Evolutionary conservation across 2,888 invertebrate genomes (phyloP), one percentile per base, ranked within the genome.

Genomic region (Polydesmus complanatus): DNA sequence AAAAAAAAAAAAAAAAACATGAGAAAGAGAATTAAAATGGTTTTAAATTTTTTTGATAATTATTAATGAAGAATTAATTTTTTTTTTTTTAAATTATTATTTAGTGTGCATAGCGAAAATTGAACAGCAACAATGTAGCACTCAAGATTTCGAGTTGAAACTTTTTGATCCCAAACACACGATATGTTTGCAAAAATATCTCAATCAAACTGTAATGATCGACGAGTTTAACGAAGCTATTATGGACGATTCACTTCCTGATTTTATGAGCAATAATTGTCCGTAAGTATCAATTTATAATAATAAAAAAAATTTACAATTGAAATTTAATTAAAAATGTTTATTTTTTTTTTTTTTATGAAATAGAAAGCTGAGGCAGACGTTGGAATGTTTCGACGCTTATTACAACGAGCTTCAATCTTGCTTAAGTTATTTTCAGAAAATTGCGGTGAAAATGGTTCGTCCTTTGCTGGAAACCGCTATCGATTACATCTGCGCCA

Each of bases 261-360:
- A 27, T n/a, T 51, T 58, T 22, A 58, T 58, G 58, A 58, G 23
- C 8, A 58, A 19, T 8, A 51, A 58, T 26, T 58, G 58, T 22
- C 58, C 58, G 58, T 58, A 58, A 37, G 14, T 8, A 37, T 37
- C 8, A 8, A 37, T 37, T 37, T 37, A 5, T 8, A 37, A 8
- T 37, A 37, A 37, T 37, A 37, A n/a, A n/a, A n/a, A n/a, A n/a
- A n/a, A n/a, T 37, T 5, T 37, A 37, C 8, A 37, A 37, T 37
- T 37, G 37, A 37, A 8, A 37, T 37, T 37, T 37, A n/a, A n/a
- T n/a, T n/a, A 14, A 37, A 37, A 8, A 8, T 37, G 37, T 37
- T 37, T 37, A 37, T 37, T 37, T 37, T n/a, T n/a, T n/a, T n/a
- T n/a, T n/a, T n/a, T n/a, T 37, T 37, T 37, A 37, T n/a, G n/a